Percentiles rank a stretch among this genome's conserved stretches.
phyloP scores from a whole-genome alignment of 2,888 invertebrate species.

The Fabriciana adippe region DNA sequence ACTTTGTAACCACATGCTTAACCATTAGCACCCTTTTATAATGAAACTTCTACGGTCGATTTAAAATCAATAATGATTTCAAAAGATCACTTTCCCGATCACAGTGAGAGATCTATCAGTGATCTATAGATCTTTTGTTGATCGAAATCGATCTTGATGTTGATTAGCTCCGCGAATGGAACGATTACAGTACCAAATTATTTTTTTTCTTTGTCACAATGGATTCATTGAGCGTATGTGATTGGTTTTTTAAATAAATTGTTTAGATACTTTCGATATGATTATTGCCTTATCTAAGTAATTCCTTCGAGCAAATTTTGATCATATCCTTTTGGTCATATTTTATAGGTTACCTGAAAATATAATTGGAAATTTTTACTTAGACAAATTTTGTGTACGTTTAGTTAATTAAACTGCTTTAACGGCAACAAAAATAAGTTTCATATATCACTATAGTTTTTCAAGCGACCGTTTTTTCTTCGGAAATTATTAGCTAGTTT shows the following conservation, averaged over 20 bases:
- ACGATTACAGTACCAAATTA: conserved; percentile 49
- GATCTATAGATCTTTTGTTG: conserved; percentile 75
- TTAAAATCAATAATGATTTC: conserved; percentile 75
- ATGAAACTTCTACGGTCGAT: conserved; percentile 64
- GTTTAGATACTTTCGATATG: neutral
- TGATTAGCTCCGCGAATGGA: conserved; percentile 67
- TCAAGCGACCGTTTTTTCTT: too few species aligned
- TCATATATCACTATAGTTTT: too few species aligned
- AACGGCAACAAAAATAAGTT: too few species aligned
- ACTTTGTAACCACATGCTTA: conserved; percentile 43
- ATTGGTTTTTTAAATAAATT: conserved; percentile 45
- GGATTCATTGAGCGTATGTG: conserved; percentile 48
- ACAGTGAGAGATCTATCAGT: conserved; percentile 76
- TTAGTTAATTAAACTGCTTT: too few species aligned
- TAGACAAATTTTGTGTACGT: too few species aligned
- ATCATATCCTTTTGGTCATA: too few species aligned
- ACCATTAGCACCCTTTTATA: conserved; percentile 54
- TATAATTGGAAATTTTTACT: too few species aligned
- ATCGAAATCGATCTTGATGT: conserved; percentile 69
- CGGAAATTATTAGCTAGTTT: too few species aligned
- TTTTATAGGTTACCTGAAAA: too few species aligned
- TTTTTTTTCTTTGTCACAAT: conserved; percentile 48
- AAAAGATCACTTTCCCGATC: conserved; percentile 73
- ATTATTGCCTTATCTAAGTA: neutral
- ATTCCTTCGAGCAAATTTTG: too few species aligned